Conservation (phyloP, 1,140 invertebrate genomes). For the Pseudomyrmex sp. region DNA sequence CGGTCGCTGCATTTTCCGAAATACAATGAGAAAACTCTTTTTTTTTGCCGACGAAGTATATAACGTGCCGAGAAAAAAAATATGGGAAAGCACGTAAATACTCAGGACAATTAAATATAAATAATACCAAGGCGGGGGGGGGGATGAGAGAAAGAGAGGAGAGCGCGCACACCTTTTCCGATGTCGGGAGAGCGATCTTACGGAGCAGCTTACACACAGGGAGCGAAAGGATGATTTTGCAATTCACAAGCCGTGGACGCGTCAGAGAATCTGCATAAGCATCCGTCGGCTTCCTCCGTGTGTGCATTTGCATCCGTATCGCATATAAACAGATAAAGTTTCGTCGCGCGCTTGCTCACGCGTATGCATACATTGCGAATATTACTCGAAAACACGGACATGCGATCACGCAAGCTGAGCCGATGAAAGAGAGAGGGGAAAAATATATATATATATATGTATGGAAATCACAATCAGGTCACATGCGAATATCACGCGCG, state of each 20-base stretch:
- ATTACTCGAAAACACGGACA: constrained; percentile 29
- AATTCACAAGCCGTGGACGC: constrained; percentile 25
- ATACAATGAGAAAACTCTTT: too few relatives aligned
- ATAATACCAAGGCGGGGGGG: too few relatives aligned
- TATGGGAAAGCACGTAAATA: not conserved
- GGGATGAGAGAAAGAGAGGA: not conserved
- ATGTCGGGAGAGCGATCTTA: not conserved
- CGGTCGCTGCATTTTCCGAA: not conserved
- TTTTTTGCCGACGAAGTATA: not conserved
- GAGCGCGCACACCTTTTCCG: not conserved
- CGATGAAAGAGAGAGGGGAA: not conserved
- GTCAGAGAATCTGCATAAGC: constrained; percentile 36
- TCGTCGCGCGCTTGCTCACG: not conserved
- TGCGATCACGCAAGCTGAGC: not conserved
- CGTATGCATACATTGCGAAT: constrained; percentile 3
- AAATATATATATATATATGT: too few relatives aligned
- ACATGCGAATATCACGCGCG: not conserved
- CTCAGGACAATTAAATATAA: constrained; percentile 20
- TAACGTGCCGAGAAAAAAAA: not conserved
- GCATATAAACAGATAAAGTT: constrained; percentile 42
- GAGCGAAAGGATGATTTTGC: not conserved
- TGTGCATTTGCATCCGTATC: constrained; percentile 36
- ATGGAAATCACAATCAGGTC: too few relatives aligned
- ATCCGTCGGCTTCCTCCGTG: not conserved
- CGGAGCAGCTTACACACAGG: not conserved